Percentiles rank a stretch among this genome's conserved stretches.
phyloP scores from a whole-genome alignment of 2,797 vertebrate species.

The Xyrichtys novacula region DNA sequence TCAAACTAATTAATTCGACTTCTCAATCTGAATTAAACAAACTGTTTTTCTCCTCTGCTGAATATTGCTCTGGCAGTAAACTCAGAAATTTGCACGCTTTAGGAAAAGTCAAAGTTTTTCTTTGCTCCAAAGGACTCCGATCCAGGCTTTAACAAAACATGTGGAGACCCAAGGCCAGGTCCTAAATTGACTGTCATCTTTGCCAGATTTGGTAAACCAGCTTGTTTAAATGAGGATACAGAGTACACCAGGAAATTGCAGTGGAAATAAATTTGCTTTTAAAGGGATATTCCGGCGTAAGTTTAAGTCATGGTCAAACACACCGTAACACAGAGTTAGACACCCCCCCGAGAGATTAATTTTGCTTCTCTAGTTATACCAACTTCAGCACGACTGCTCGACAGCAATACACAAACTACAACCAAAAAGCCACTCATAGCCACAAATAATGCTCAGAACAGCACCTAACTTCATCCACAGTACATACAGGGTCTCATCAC shows the following conservation, averaged over 20 bases:
- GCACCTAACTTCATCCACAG: too few relatives aligned
- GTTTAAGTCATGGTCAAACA: too few relatives aligned
- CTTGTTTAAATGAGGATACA: not conserved
- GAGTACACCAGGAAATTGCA: not conserved
- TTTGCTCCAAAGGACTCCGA: not conserved
- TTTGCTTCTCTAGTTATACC: too few relatives aligned
- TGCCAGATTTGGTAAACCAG: slow-evolving; percentile 2
- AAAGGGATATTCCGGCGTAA: too few relatives aligned
- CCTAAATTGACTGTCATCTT: not conserved
- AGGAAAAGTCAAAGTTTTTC: not conserved
- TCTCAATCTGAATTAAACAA: not conserved
- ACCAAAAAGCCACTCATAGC: too few relatives aligned
- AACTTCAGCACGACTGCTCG: too few relatives aligned
- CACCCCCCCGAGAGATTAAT: too few relatives aligned
- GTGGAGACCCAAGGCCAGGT: not conserved
- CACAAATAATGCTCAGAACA: too few relatives aligned
- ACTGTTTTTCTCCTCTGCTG: not conserved
- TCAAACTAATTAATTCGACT: slow-evolving; percentile 4
- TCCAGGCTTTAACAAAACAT: not conserved
- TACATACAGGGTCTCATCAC: not conserved
- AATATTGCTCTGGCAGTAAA: not conserved
- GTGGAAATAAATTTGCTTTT: too few relatives aligned
- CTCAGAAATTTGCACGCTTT: not conserved
- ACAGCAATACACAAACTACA: too few relatives aligned
- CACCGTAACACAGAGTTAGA: too few relatives aligned